Evolutionary conservation across 2,888 invertebrate genomes (phyloP), one percentile per base, ranked within the genome.

Genomic region (Cecidostiba fungosa): DNA sequence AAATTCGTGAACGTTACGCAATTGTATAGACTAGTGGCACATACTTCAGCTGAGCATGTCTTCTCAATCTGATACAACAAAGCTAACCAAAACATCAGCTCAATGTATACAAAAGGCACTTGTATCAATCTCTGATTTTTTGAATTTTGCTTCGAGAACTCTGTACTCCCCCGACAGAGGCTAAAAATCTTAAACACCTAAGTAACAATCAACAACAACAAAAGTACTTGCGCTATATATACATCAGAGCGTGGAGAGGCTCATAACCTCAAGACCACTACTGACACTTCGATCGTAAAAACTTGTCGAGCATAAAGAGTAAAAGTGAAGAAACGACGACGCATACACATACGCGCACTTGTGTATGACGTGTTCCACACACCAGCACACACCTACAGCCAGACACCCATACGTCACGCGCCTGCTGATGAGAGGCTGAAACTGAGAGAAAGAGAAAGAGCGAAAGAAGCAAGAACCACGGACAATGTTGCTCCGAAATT

Each of bases 241-340:
- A 66, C n/a, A n/a, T n/a, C 54, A n/a, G 54, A n/a, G 59, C 29
- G 74, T 12, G 19, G 66, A 77, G 47, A 80, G 36, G 36, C 39
- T 72, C 66, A 72, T 85, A 85, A 81, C 81, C 79, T 81, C 77
- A 47, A n/a, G 23, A 26, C 16, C 77, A 77, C 62, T 70, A 77
- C 77, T 76, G 14, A 69, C 36, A n/a, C 23, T 77, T 8, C 12
- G 16, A 5, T 0, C 47, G 77, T 29, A 23, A 73, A 70, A 72
- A 39, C 3, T 77, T 76, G 39, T 29, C 43, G 2, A 12, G 47
- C 8, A 14, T 47, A 47, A 47, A 47, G 14, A 16, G n/a, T 59
- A 47, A 72, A 79, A 77, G 54, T 32, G 36, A 72, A 47, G 19
- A 66, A 84, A 78, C 26, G 16, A 14, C n/a, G 12, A 10, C 62